phyloP scores from a whole-genome alignment of 2,797 vertebrate genomes.

The Tokudaia tokunoshimensis region DNA sequence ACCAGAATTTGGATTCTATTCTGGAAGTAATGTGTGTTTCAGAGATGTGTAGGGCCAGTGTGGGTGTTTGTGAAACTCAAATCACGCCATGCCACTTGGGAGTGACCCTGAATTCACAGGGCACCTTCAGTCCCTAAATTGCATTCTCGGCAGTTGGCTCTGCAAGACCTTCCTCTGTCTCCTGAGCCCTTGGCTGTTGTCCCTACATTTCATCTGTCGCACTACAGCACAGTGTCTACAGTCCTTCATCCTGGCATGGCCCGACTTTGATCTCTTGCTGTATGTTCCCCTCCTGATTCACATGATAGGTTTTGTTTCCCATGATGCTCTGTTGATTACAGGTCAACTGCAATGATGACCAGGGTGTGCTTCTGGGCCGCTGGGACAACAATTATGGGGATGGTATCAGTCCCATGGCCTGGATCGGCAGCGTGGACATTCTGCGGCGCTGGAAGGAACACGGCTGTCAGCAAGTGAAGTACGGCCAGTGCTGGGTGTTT shows the following conservation, averaged over 20 bases:
- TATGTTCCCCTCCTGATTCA: accelerated
- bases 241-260: background rate
- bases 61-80: background rate
- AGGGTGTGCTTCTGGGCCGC: slow-evolving; percentile 92
- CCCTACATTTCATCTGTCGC: background rate
- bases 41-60: background rate
- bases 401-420: slow-evolving; percentile 93
- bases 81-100: accelerated
- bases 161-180: background rate
- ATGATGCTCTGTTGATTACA: slow-evolving; percentile 70
- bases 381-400: slow-evolving; percentile 92
- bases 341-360: slow-evolving; percentile 97
- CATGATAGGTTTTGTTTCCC: accelerated
- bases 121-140: background rate
- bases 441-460: slow-evolving; percentile 91
- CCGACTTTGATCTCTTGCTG: background rate
- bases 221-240: background rate
- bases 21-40: background rate
- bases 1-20: background rate
- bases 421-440: slow-evolving; percentile 96
- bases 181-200: too few species aligned
- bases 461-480: slow-evolving; percentile 93
- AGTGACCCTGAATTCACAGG: background rate
- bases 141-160: too few species aligned
- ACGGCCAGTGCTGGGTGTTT: slow-evolving; percentile 99